Evolutionary conservation across 2,797 vertebrate genomes (phyloP).

Genomic region (Enteromius viviparus): DNA sequence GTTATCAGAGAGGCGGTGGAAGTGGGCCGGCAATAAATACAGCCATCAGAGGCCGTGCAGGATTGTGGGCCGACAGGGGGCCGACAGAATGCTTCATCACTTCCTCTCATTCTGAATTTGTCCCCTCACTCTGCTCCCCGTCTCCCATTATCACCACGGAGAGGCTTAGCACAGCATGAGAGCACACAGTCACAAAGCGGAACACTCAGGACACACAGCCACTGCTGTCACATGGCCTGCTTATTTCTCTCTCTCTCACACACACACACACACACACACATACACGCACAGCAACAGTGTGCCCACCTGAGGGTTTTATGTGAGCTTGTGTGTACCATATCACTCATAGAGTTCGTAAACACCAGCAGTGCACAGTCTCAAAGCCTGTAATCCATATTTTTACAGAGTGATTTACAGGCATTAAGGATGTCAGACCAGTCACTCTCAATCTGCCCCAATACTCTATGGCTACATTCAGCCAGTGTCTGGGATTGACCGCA

Average conservation of each 20-base stretch:
- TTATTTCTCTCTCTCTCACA: constrained; percentile 20
- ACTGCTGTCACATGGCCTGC: constrained; percentile 34
- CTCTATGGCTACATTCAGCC: constrained; percentile 12
- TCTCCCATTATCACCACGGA: constrained; percentile 62
- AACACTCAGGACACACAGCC: constrained; percentile 64
- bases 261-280: background rate
- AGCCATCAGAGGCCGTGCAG: constrained; percentile 53
- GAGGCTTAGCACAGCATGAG: constrained; percentile 72
- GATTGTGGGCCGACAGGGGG: constrained; percentile 51
- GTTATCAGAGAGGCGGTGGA: constrained; percentile 41
- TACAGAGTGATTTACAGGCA: constrained; percentile 24
- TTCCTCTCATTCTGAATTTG: constrained; percentile 54
- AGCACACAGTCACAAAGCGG: constrained; percentile 70
- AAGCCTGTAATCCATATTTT: constrained; percentile 26
- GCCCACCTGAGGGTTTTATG: constrained; percentile 15
- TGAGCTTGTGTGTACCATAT: background rate
- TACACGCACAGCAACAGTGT: background rate
- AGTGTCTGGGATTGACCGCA: background rate
- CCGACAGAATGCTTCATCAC: constrained; percentile 57
- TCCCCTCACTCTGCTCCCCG: constrained; percentile 47
- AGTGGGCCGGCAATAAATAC: constrained; percentile 56
- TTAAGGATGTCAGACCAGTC: constrained; percentile 27
- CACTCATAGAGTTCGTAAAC: background rate
- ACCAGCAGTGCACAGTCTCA: constrained; percentile 18
- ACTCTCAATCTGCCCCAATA: constrained; percentile 11